Percentiles rank a stretch among this genome's conserved stretches.
phyloP scores from a whole-genome alignment of 92 coral and sea anemone species.

The Pocillopora meandrina region DNA sequence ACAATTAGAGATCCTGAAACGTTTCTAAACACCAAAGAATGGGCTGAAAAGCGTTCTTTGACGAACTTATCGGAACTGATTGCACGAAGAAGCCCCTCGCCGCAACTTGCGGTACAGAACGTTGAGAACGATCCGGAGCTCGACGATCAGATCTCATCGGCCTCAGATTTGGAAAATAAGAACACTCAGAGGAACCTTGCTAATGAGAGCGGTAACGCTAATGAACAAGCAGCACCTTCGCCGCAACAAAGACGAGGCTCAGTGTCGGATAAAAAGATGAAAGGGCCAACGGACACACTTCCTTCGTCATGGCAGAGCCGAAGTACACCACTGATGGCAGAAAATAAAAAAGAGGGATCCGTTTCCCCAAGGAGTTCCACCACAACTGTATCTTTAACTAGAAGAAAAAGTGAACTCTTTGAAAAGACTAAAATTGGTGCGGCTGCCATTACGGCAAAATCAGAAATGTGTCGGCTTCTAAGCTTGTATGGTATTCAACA shows the following conservation, averaged over 20 bases:
- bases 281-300: constrained; percentile 19
- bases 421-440: not conserved
- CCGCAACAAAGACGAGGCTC: constrained; percentile 9
- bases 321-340: constrained; percentile 10
- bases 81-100: constrained; percentile 55
- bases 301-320: constrained; percentile 19
- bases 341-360: constrained; percentile 22
- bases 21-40: constrained; percentile 72
- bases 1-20: constrained; percentile 70
- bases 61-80: constrained; percentile 60
- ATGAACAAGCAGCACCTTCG: not conserved
- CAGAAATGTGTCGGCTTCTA: constrained; percentile 64
- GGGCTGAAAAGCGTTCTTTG: constrained; percentile 72
- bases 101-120: constrained; percentile 13
- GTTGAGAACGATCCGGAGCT: not conserved
- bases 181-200: not conserved
- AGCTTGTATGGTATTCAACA: constrained; percentile 70
- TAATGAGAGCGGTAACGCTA: constrained; percentile 11
- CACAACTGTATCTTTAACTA: constrained; percentile 27
- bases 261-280: not conserved
- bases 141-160: not conserved
- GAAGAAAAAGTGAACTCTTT: constrained; percentile 31
- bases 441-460: constrained; percentile 41
- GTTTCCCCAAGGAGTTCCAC: constrained; percentile 39
- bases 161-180: constrained; percentile 2